Percentiles rank a stretch among this genome's conserved stretches.
phyloP scores from a whole-genome alignment of 2,797 vertebrate species.

The Melanotaenia nigrans region DNA sequence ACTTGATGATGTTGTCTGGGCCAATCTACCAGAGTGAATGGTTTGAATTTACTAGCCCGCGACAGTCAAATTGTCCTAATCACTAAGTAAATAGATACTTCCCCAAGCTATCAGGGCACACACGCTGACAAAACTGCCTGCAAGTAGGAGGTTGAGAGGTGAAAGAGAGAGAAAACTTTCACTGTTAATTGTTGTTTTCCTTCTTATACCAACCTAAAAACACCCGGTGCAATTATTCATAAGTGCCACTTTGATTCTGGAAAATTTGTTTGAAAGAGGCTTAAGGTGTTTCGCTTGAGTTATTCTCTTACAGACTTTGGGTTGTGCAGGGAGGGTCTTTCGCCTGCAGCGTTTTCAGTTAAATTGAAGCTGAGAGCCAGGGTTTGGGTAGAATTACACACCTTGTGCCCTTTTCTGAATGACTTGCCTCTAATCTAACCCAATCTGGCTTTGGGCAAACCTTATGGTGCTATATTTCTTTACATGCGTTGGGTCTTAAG shows the following conservation, averaged over 20 bases:
- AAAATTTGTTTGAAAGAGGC: constrained; percentile 82
- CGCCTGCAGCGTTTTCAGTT: constrained; percentile 67
- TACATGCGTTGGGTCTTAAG: constrained; percentile 76
- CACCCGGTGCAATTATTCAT: constrained; percentile 82
- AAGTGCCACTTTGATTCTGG: constrained; percentile 85
- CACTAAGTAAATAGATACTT: constrained; percentile 90
- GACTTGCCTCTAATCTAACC: constrained; percentile 80
- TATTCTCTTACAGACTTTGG: constrained; percentile 70
- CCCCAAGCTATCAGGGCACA: constrained; percentile 82
- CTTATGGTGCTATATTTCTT: constrained; percentile 81
- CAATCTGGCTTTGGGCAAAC: constrained; percentile 84
- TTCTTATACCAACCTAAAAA: constrained; percentile 80
- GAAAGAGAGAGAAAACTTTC: constrained; percentile 66
- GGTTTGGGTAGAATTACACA: constrained; percentile 74
- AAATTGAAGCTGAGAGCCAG: constrained; percentile 73
- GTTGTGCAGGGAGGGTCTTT: constrained; percentile 59
- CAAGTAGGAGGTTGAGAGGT: constrained; percentile 39
- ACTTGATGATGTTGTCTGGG: constrained; percentile 83
- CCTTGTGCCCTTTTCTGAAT: constrained; percentile 75
- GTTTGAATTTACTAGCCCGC: constrained; percentile 83
- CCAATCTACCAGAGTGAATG: constrained; percentile 82
- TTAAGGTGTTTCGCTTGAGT: constrained; percentile 80
- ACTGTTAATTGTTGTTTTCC: constrained; percentile 87
- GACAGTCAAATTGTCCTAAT: constrained; percentile 89
- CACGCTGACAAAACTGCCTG: constrained; percentile 67